Conservation (phyloP, 2,113 vertebrate genomes). For the Mus spicilegus region DNA sequence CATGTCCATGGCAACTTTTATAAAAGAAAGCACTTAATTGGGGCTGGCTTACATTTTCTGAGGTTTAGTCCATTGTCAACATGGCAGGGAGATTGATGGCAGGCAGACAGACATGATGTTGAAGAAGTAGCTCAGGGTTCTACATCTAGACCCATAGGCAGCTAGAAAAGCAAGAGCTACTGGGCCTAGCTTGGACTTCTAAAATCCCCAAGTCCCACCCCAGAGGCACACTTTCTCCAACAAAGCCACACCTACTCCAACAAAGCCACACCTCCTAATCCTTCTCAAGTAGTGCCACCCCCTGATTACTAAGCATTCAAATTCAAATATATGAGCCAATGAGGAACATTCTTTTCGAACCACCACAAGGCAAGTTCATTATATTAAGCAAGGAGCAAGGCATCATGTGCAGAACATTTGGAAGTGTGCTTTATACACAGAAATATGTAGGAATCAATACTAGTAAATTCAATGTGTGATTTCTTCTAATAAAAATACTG, state of each 20-base stretch:
- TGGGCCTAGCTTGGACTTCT: neutral
- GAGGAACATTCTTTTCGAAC: neutral
- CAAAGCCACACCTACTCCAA: neutral
- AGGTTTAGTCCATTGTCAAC: neutral
- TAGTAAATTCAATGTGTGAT: conserved; percentile 17
- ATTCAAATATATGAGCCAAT: neutral
- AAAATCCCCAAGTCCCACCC: neutral
- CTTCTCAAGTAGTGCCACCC: neutral
- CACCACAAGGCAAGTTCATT: neutral
- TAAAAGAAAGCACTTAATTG: neutral
- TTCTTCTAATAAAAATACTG: neutral
- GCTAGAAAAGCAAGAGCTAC: neutral
- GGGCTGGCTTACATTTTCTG: neutral
- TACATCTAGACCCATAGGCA: neutral
- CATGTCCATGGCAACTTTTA: neutral
- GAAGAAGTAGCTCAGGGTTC: neutral
- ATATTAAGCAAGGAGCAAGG: neutral
- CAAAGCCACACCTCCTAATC: neutral
- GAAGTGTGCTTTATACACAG: neutral
- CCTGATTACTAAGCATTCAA: neutral
- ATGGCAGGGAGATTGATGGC: neutral
- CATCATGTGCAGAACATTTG: neutral
- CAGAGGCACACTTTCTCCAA: neutral
- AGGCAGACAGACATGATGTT: neutral
- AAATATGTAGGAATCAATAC: neutral